Base-by-base conservation (phyloP, 2,888 invertebrate genomes). In the Blastobasis lacticolella region DNA sequence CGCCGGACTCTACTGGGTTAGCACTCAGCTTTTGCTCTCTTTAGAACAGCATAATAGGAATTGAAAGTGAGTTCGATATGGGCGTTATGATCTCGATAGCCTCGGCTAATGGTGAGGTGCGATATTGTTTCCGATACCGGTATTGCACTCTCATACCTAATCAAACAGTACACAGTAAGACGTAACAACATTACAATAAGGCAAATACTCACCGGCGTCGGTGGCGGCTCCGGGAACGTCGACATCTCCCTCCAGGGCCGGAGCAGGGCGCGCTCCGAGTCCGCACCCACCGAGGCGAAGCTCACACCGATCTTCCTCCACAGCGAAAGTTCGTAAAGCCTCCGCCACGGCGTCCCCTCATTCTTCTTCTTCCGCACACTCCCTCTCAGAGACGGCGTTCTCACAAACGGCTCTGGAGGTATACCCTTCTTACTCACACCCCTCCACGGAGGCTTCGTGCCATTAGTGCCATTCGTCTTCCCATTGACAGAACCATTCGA, bases 291-390 rank as follows among this genome's bases (percentile, higher is more conserved):
- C 38, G 75, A 63, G 43, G 84, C 81, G 60, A 88, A 88, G 68
- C 75, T 87, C 57, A 88, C 84, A 48, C 88, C 87, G 59, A 75
- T 88, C 78, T 89, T 86, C 71, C 89, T 82, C 78, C 89, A 84
- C 59, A 90, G 72, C 45, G 91, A 89, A 71, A 90, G 77, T 66
- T 90, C 89, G 64, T 90, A 82, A 56, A 91, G 72, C 65, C 88
- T 83, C 60, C 88, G 84, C 90, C 90, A 91, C 43, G 89, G 83
- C 46, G 88, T 71, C 9, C 80, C 85, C 59, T 88, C 85, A 57
- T 67, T 78, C 49, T 80, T 79, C 60, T 79, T 78, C 73, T 86
- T 89, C 51, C 78, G 78, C 49, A 87, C 77, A 52, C 86, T 88
- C 10, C 84, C 84, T 49, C 89, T 76, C 42, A 87, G 71, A 43